These are phyloP conservation scores for Teleogryllus oceanicus DNA, from an alignment of 2,888 invertebrate genomes.

Conservation along the genomic window DNA sequence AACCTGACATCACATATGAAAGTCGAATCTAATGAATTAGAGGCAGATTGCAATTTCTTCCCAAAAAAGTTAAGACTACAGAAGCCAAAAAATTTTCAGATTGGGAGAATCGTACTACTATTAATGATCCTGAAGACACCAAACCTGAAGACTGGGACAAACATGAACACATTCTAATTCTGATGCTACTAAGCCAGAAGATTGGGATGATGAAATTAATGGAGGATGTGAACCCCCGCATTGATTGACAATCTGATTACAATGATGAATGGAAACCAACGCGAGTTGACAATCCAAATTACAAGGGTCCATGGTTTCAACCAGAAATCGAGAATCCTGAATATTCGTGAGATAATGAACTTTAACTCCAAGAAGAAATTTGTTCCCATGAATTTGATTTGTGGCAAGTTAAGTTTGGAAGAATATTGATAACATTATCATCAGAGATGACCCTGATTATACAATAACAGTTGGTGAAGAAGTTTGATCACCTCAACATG, in stretches of 20 bases:
- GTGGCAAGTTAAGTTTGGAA: slow-evolving; percentile 99
- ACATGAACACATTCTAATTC: slow-evolving; percentile 97
- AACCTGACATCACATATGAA: slow-evolving; percentile 95
- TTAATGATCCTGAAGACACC: slow-evolving; percentile 91
- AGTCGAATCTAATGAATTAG: slow-evolving; percentile 88
- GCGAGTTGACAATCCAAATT: slow-evolving; percentile 96
- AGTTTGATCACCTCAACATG: slow-evolving; percentile 62
- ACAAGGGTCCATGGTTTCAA: slow-evolving; percentile 96
- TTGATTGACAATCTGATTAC: slow-evolving; percentile 98
- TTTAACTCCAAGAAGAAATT: slow-evolving; percentile 86
- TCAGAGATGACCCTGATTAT: slow-evolving; percentile 81
- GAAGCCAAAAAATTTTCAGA: slow-evolving; percentile 95
- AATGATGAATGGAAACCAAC: slow-evolving; percentile 99
- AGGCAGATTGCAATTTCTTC: slow-evolving; percentile 96
- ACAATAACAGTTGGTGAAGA: slow-evolving; percentile 66
- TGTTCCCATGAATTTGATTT: slow-evolving; percentile 92
- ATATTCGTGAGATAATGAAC: slow-evolving; percentile 75
- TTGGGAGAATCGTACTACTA: slow-evolving; percentile 92
- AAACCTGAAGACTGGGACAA: slow-evolving; percentile 99
- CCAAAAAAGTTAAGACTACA: slow-evolving; percentile 97
- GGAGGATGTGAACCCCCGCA: slow-evolving; percentile 93
- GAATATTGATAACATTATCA: slow-evolving; percentile 94
- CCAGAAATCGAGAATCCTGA: slow-evolving; percentile 99
- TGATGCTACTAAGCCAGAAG: slow-evolving; percentile 94
- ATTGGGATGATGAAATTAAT: slow-evolving; percentile 99